Evolutionary conservation across 2,888 invertebrate species (phyloP).

Genomic region (Mayetiola destructor): DNA sequence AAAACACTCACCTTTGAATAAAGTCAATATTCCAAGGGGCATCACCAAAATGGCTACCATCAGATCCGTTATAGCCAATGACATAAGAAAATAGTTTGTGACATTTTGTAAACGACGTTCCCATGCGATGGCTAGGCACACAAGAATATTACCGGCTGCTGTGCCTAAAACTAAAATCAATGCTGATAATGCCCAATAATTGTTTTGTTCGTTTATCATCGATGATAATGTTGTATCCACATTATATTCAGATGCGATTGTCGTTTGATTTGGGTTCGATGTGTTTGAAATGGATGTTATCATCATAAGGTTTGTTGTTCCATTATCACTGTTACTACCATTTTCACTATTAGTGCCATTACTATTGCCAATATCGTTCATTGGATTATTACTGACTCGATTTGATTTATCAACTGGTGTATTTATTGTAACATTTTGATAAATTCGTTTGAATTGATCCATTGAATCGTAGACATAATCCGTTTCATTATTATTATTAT

Average conservation of each 20-base stretch:
- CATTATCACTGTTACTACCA: background rate
- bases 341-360: background rate
- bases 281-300: background rate
- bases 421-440: background rate
- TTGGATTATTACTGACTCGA: no score
- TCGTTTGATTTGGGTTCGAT: background rate
- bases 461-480: background rate
- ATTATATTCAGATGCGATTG: background rate
- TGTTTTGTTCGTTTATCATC: constrained; percentile 32
- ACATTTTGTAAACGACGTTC: constrained; percentile 89
- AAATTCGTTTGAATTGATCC: background rate
- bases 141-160: constrained; percentile 82
- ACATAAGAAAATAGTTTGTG: constrained; percentile 94
- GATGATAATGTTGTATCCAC: background rate
- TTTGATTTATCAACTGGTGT: background rate
- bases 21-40: constrained; percentile 78
- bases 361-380: no score
- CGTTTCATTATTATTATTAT: no score
- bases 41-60: constrained; percentile 90
- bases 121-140: constrained; percentile 83
- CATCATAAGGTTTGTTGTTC: background rate
- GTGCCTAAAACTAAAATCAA: constrained; percentile 67
- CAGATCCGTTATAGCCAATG: constrained; percentile 85
- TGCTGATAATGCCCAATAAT: constrained; percentile 74
- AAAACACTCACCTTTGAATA: constrained; percentile 57